A percentile compares a stretch with the other conserved stretches of the same genome.
Conservation (phyloP, 2,888 invertebrate genomes). For the Drosophila aldrichi region DNA sequence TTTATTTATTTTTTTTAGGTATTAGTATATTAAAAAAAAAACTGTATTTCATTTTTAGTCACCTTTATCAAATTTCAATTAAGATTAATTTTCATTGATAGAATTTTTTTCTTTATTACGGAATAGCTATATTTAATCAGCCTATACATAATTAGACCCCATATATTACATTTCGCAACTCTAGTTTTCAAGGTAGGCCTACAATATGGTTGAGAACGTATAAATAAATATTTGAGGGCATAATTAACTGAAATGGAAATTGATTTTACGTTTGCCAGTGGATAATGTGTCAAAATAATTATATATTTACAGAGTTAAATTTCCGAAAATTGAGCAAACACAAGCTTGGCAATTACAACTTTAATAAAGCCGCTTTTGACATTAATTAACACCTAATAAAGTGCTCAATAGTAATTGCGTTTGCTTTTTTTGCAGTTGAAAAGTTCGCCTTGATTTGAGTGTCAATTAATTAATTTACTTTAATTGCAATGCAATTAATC, state of each 20-base stretch:
- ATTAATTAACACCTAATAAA: slow-evolving; percentile 43
- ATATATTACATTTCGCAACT: background rate
- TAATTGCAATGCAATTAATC: slow-evolving; percentile 66
- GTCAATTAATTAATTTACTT: slow-evolving; percentile 50
- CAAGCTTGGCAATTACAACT: slow-evolving; percentile 4
- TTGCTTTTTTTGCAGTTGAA: slow-evolving; percentile 9
- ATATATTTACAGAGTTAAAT: background rate
- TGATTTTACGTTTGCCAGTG: background rate
- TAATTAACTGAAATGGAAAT: background rate
- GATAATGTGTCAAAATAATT: background rate
- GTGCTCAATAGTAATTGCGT: slow-evolving; percentile 11
- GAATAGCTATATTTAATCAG: background rate
- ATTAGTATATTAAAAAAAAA: background rate
- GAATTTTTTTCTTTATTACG: too few species aligned
- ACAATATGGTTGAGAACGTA: background rate
- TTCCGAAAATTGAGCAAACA: background rate
- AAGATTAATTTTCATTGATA: too few species aligned
- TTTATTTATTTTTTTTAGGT: too few species aligned
- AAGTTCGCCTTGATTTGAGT: slow-evolving; percentile 18
- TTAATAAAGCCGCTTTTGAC: slow-evolving; percentile 15
- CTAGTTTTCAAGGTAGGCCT: background rate
- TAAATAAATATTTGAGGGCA: background rate
- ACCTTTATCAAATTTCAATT: too few species aligned
- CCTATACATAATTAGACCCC: background rate
- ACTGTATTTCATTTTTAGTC: too few species aligned